Conservation (phyloP, 2,113 vertebrate genomes). For the Scomber colias region DNA sequence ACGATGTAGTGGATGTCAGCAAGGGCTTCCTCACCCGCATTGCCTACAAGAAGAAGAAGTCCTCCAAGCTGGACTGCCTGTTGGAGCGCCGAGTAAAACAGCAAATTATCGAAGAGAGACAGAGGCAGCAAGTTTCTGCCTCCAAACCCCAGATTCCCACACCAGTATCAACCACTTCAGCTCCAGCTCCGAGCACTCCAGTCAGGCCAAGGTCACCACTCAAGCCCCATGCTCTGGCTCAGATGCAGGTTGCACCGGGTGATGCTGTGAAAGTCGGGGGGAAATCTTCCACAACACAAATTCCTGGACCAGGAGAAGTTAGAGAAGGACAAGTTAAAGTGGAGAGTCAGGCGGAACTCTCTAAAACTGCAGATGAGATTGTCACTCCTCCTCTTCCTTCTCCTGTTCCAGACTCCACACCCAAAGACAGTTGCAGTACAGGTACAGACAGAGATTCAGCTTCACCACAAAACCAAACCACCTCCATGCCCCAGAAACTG, state of each 20-base stretch:
- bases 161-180: slow-evolving; percentile 18
- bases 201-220: slow-evolving; percentile 66
- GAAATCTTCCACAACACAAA: slow-evolving; percentile 35
- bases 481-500: slow-evolving; percentile 39
- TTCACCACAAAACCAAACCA: slow-evolving; percentile 54
- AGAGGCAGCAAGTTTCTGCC: slow-evolving; percentile 83
- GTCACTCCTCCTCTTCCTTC: slow-evolving; percentile 39
- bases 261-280: slow-evolving; percentile 53
- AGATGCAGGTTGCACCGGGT: slow-evolving; percentile 35
- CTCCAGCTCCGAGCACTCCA: slow-evolving; percentile 47
- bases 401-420: slow-evolving; percentile 37
- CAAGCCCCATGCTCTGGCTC: slow-evolving; percentile 60
- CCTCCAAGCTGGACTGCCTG: slow-evolving; percentile 94
- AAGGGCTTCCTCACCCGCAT: slow-evolving; percentile 94
- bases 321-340: slow-evolving; percentile 24
- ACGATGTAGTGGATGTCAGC: slow-evolving; percentile 96
- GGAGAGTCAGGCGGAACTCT: slow-evolving; percentile 34
- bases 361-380: slow-evolving; percentile 32
- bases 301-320: slow-evolving; percentile 17
- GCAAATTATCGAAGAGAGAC: slow-evolving; percentile 93
- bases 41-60: slow-evolving; percentile 95
- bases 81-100: slow-evolving; percentile 95
- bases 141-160: slow-evolving; percentile 49
- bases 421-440: slow-evolving; percentile 66
- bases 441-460: slow-evolving; percentile 45